Conservation (phyloP, 2,888 invertebrate species). For the Alloplasta piceator region DNA sequence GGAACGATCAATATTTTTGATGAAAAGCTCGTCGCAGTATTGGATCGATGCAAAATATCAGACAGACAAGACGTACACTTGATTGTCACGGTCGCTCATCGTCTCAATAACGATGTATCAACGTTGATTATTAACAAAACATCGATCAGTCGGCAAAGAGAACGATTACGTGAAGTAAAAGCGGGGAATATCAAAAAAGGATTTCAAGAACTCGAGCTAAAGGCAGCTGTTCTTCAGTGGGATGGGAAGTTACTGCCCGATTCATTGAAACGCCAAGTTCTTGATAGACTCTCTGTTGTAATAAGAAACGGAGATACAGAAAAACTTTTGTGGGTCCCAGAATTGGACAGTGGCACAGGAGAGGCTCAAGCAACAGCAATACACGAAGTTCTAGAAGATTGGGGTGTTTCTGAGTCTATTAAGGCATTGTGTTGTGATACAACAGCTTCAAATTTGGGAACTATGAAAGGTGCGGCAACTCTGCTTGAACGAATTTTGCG, state of each 20-base stretch:
- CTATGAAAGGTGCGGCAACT: constrained; percentile 68
- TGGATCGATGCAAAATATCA: constrained; percentile 63
- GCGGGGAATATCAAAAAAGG: constrained; percentile 40
- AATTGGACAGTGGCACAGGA: constrained; percentile 57
- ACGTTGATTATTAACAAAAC: constrained; percentile 54
- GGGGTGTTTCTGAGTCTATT: constrained; percentile 65
- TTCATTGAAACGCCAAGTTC: constrained; percentile 57
- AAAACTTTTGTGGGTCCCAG: constrained; percentile 68
- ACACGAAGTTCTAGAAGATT: constrained; percentile 58
- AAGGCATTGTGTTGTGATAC: constrained; percentile 71
- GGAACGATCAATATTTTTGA: constrained; percentile 53
- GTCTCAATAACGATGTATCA: constrained; percentile 31
- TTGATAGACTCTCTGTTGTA: constrained; percentile 70
- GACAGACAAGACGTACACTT: constrained; percentile 63
- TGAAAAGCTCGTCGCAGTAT: constrained; percentile 60
- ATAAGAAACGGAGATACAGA: constrained; percentile 63
- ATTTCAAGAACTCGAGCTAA: too few species aligned
- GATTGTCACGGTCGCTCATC: constrained; percentile 47
- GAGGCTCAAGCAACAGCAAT: constrained; percentile 57
- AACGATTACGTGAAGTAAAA: constrained; percentile 46
- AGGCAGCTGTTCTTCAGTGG: constrained; percentile 69
- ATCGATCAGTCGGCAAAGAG: constrained; percentile 58
- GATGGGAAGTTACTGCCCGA: constrained; percentile 68
- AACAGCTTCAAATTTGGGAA: constrained; percentile 70
- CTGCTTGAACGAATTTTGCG: constrained; percentile 69